phyloP scores from a whole-genome alignment of 2,888 invertebrate species.

The Cerastis leucographa region DNA sequence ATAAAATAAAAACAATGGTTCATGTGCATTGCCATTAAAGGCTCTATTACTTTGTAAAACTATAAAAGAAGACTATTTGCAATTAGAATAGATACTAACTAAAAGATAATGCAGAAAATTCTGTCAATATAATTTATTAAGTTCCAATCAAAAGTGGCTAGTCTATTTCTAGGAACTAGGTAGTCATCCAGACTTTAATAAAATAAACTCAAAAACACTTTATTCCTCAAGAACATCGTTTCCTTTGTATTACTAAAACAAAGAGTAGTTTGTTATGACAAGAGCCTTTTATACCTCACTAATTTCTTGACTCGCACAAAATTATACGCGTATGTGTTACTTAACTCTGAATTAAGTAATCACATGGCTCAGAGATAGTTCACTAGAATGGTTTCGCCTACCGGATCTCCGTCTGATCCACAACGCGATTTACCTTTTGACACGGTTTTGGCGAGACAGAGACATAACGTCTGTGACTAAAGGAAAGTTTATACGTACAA shows the following conservation, averaged over 20 bases:
- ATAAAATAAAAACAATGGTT: slow-evolving; percentile 41
- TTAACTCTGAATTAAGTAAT: slow-evolving; percentile 37
- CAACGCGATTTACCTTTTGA: slow-evolving; percentile 39
- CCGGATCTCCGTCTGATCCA: slow-evolving; percentile 30
- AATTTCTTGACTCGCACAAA: slow-evolving; percentile 14
- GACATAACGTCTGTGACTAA: slow-evolving; percentile 14
- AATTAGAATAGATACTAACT: background rate
- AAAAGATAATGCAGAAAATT: background rate
- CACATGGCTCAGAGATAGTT: slow-evolving; percentile 27
- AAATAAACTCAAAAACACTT: background rate
- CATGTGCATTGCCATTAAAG: slow-evolving; percentile 4
- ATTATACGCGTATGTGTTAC: slow-evolving; percentile 29
- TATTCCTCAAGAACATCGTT: background rate
- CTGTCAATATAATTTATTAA: background rate
- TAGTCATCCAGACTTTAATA: background rate
- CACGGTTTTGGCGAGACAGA: slow-evolving; percentile 33
- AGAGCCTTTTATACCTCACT: background rate
- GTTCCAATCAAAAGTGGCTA: too few relatives aligned
- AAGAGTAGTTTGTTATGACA: background rate
- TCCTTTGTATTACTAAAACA: background rate
- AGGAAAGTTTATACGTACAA: slow-evolving; percentile 27
- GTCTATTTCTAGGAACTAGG: background rate
- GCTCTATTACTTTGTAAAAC: background rate
- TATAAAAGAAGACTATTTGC: background rate
- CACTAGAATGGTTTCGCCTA: slow-evolving; percentile 2